A percentile compares a stretch with the other conserved stretches of the same genome.
Evolutionary conservation across 2,113 vertebrate genomes (phyloP).

Genomic region (Tauraco erythrolophus): DNA sequence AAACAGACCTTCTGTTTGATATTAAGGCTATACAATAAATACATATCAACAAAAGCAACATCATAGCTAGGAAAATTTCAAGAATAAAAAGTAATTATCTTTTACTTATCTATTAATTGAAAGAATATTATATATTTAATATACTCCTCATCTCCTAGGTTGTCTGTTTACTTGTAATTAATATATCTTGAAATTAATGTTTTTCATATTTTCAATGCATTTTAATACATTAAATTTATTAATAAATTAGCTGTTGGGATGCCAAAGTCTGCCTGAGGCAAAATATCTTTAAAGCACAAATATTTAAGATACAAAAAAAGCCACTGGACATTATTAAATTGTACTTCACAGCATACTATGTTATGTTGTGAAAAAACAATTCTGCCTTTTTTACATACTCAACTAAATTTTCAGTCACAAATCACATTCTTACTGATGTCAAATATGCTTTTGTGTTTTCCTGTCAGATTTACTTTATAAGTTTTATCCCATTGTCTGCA

Average conservation of each 20-base stretch:
- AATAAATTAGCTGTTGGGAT: background rate
- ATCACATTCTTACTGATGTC: background rate
- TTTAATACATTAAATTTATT: background rate
- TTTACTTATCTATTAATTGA: background rate
- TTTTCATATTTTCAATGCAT: background rate
- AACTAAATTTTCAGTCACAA: background rate
- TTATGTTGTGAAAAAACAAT: background rate
- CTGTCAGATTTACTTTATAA: background rate
- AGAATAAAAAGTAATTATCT: background rate
- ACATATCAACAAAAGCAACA: background rate
- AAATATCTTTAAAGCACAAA: background rate
- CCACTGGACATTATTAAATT: background rate
- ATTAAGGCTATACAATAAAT: background rate
- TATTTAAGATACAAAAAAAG: background rate
- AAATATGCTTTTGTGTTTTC: background rate
- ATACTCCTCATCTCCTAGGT: background rate
- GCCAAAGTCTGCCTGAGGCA: background rate
- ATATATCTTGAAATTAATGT: background rate
- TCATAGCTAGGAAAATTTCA: background rate
- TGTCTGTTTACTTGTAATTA: background rate
- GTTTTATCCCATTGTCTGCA: background rate
- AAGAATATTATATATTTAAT: background rate
- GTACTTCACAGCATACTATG: background rate
- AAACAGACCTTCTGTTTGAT: background rate
- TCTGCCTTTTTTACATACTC: background rate